These are phyloP conservation scores for Volucella inflata DNA, from an alignment of 2,888 invertebrate genomes.

Conservation along the genomic window DNA sequence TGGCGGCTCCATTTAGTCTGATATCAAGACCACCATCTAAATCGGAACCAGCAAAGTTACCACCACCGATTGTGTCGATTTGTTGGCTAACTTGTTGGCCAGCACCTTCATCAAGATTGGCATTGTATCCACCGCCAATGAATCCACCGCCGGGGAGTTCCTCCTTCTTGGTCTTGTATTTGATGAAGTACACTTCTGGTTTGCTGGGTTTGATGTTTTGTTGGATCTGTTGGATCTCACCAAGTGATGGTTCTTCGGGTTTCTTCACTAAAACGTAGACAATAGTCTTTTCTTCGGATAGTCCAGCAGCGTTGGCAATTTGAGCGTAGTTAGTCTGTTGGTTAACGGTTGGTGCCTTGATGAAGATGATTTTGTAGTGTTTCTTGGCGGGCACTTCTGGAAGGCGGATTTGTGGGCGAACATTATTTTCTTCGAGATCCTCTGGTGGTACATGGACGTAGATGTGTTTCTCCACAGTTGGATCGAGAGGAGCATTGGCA, in stretches of 20 bases:
- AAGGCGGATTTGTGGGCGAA: conserved; percentile 86
- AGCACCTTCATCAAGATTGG: conserved; percentile 42
- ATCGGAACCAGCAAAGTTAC: conserved; percentile 66
- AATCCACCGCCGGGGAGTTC: conserved; percentile 53
- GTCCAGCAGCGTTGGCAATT: conserved; percentile 85
- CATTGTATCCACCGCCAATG: conserved; percentile 53
- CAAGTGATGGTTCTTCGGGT: conserved; percentile 87
- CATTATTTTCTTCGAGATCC: conserved; percentile 89
- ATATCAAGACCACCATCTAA: conserved; percentile 70
- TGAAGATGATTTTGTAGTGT: conserved; percentile 90
- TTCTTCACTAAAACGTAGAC: conserved; percentile 89
- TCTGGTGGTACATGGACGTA: conserved; percentile 94
- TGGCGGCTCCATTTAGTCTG: conserved; percentile 68
- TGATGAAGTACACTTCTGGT: conserved; percentile 89
- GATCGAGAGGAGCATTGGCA: conserved; percentile 81
- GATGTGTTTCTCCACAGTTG: conserved; percentile 91
- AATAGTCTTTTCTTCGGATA: conserved; percentile 88
- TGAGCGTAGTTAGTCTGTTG: conserved; percentile 87
- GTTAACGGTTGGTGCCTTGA: conserved; percentile 87
- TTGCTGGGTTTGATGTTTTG: conserved; percentile 86
- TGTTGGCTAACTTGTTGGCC: conserved; percentile 27
- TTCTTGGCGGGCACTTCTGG: conserved; percentile 88
- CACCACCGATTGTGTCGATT: conserved; percentile 38
- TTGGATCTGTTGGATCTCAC: conserved; percentile 86
- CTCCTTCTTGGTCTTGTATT: conserved; percentile 87